Conservation (phyloP, 1,140 invertebrate species). For the Aporrectodea caliginosa region DNA sequence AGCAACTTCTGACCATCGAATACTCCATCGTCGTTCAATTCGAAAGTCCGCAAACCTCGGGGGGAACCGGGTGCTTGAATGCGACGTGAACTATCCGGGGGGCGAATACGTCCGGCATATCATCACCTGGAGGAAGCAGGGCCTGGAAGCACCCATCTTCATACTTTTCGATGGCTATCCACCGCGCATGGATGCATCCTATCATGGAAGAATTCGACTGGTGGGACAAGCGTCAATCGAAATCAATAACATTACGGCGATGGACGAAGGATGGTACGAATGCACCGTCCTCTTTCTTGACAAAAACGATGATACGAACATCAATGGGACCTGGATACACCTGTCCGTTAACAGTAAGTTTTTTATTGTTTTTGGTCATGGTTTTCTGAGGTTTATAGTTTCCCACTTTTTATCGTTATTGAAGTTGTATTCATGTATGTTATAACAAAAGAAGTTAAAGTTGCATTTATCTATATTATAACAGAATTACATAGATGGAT, state of each 20-base stretch:
- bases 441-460: too few species aligned
- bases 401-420: too few species aligned
- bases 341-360: conserved; percentile 83
- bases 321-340: conserved; percentile 92
- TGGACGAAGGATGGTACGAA: conserved; percentile 94
- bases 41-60: too few species aligned
- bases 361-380: background rate
- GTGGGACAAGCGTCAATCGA: conserved; percentile 82
- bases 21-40: too few species aligned
- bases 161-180: too few species aligned
- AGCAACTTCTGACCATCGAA: too few species aligned
- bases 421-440: too few species aligned
- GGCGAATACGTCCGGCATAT: conserved; percentile 22
- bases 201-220: conserved; percentile 81
- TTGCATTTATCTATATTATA: background rate
- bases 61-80: too few species aligned
- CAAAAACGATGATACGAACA: conserved; percentile 81
- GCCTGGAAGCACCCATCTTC: conserved; percentile 33
- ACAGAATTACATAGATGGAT: background rate
- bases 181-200: too few species aligned
- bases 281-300: conserved; percentile 94
- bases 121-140: conserved; percentile 32
- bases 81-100: conserved; percentile 26
- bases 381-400: too few species aligned
- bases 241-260: conserved; percentile 82